A percentile compares a stretch with the other conserved stretches of the same genome.
Evolutionary conservation across 1,140 invertebrate genomes (phyloP).

Genomic region (Achroia grisella): DNA sequence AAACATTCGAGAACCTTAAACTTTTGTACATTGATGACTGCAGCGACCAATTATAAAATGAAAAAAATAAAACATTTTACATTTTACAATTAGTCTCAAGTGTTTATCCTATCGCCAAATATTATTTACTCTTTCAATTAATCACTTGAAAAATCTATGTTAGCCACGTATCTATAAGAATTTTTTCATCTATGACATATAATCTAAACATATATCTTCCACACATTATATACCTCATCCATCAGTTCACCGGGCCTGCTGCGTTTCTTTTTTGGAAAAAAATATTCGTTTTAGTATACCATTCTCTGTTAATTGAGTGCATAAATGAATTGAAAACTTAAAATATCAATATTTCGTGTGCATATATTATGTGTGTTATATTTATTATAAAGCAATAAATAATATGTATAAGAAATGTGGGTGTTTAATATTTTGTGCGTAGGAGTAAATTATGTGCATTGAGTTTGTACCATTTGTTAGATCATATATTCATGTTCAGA

Average conservation of each 20-base stretch:
- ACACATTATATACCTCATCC: slow-evolving; percentile 66
- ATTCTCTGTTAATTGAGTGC: slow-evolving; percentile 61
- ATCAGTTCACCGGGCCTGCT: slow-evolving; percentile 62
- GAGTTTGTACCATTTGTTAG: too few relatives aligned
- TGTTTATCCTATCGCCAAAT: background rate
- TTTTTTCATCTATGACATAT: slow-evolving; percentile 55
- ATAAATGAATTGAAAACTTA: slow-evolving; percentile 23
- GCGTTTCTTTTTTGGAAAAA: slow-evolving; percentile 67
- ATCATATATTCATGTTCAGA: too few relatives aligned
- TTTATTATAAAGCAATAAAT: too few relatives aligned
- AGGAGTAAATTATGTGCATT: slow-evolving; percentile 1
- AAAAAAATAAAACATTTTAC: too few relatives aligned
- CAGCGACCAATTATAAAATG: slow-evolving; percentile 30
- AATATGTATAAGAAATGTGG: too few relatives aligned
- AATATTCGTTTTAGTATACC: slow-evolving; percentile 61
- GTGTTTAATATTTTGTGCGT: background rate
- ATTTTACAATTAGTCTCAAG: slow-evolving; percentile 27
- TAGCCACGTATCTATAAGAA: slow-evolving; percentile 60
- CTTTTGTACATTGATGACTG: too few relatives aligned
- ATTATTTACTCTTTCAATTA: slow-evolving; percentile 42
- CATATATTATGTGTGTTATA: slow-evolving; percentile 11
- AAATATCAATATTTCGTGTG: slow-evolving; percentile 14
- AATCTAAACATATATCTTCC: slow-evolving; percentile 64
- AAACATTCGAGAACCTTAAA: too few relatives aligned
- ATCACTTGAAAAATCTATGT: slow-evolving; percentile 52